Base-by-base conservation (phyloP, 2,113 vertebrate species). In the Sebastes schlegelii region DNA sequence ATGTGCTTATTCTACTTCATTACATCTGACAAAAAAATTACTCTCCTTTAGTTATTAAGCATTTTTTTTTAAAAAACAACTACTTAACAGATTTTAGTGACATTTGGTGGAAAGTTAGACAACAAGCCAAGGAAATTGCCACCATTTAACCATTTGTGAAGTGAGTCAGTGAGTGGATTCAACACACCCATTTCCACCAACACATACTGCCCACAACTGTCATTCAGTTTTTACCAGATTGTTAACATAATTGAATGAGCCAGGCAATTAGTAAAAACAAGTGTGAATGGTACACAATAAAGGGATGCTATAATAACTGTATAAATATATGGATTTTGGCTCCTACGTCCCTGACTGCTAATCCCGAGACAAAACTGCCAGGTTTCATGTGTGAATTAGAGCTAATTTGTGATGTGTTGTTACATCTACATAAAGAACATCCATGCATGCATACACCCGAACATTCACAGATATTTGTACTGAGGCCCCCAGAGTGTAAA, bases 401-500 rank as follows among this genome's bases (percentile, higher is more conserved):
- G 64, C 46, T 54, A 57, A 71, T 62, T 72, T 64, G 51, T 55
- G 49, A 63, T 62, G 68, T 74, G 61, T 60, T 55, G 26, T 83
- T 52, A 49, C 21, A 68, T 49, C 40, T 71, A 16, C 21, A 52
- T 48, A 57, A 63, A 34, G 21, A 57, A 74, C 74, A 66, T 74
- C 48, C 68, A 52, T 54, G 58, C 68, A 52, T 54, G 58, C 68
- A 80, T 48, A 19, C 40, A 65, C 26, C 23, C 55, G 11, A 51
- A 61, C 5, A 7, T 78, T 65, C 68, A 71, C 45, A 57, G 49
- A 73, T 79, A 63, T 52, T 79, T 80, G 43, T 17, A 52, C 54
- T 26, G 52, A 64, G 71, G 40, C 61, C 66, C 66, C 77, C 43
- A 51, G 51, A 64, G 74, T 57, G 43, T 40, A 40, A 68, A 51